Base-by-base conservation (phyloP, 2,888 invertebrate species). In the Alentia gelatinosa region DNA sequence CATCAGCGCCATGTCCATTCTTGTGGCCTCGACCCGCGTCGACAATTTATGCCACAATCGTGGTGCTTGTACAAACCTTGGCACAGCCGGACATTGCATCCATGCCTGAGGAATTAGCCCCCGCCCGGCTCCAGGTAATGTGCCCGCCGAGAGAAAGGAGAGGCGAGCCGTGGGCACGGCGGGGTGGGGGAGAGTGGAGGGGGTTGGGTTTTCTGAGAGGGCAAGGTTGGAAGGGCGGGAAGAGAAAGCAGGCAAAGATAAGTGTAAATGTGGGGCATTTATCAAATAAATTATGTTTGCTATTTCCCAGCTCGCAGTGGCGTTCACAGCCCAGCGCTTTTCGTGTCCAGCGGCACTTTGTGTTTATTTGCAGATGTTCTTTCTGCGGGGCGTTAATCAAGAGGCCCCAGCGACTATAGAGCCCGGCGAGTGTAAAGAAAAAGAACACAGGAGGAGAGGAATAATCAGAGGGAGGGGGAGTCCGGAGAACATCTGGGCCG, bases 31-130 rank as follows among this genome's bases (percentile, higher is more conserved):
- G 35, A 35, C 83, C 37, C 7, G 39, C 39, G 39, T 50, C 86
- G 47, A 86, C 86, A 86, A 86, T 86, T 86, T 47, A 86, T 86
- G 86, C 86, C 86, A 86, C 86, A 86, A 86, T 86, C 86, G 86
- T 30, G 42, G 47, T 33, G 47, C 86, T 50, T 86, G 86, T 42
- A 86, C 86, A 86, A 86, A 86, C 86, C 33, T 35, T 30, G 83
- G 42, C 47, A 15, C 9, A n/a, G 50, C 86, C 86, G 86, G 86
- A 86, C 86, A 86, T 86, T 42, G 50, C 86, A 1, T 42, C 30
- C 86, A 42, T 30, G 42, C 50, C 86, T 86, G 47, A 86, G 86
- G 86, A 86, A 86, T 86, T 86, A 86, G 86, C 50, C 35, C 9
- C 35, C 37, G 39, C 37, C 19, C 12, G 37, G 37, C 15, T 33